phyloP scores from a whole-genome alignment of 2,888 invertebrate genomes.

The Parnassius orleans region DNA sequence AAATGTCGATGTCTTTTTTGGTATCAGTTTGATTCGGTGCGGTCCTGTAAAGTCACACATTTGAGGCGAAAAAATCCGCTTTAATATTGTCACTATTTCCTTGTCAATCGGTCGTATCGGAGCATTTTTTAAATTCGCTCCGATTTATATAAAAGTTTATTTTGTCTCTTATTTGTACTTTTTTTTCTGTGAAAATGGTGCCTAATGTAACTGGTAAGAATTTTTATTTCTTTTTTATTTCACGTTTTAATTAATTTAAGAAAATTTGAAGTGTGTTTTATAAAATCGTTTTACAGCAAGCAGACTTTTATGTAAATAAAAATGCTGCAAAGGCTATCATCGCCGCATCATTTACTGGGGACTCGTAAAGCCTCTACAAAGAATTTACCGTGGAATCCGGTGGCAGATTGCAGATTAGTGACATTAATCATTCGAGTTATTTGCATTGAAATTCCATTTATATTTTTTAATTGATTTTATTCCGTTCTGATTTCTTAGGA shows the following conservation, averaged over 20 bases:
- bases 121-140: constrained; percentile 39
- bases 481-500: constrained; percentile 56
- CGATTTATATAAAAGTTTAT: constrained; percentile 32
- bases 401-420: constrained; percentile 75
- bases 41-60: constrained; percentile 46
- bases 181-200: constrained; percentile 20
- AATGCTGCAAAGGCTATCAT: too few relatives aligned
- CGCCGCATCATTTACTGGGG: constrained; percentile 44
- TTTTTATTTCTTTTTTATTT: constrained; percentile 27
- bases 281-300: background rate
- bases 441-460: constrained; percentile 56
- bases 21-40: constrained; percentile 49
- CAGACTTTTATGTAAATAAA: background rate
- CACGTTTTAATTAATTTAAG: constrained; percentile 2
- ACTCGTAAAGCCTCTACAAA: constrained; percentile 55
- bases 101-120: constrained; percentile 45
- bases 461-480: constrained; percentile 54
- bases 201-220: constrained; percentile 39
- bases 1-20: constrained; percentile 46
- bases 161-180: constrained; percentile 9
- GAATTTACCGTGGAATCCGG: constrained; percentile 60
- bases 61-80: constrained; percentile 43
- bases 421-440: constrained; percentile 65
- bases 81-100: constrained; percentile 45
- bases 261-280: constrained; percentile 1